These are phyloP conservation scores for Ceuthmochares aereus DNA, from an alignment of 2,113 vertebrate species.

Conservation along the genomic window DNA sequence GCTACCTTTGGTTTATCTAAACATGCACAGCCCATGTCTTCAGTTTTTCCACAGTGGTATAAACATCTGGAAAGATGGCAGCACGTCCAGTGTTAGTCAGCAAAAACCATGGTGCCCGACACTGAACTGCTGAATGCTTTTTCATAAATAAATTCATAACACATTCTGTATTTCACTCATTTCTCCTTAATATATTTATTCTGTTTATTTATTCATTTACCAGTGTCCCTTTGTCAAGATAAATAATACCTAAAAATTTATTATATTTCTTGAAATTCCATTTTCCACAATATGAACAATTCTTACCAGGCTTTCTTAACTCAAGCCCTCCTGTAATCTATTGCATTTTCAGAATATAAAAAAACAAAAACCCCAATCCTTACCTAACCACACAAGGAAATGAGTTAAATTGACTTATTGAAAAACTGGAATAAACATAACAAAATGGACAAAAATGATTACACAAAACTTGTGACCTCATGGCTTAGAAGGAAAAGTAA, in stretches of 20 bases:
- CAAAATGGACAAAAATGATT: not conserved
- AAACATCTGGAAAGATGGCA: not conserved
- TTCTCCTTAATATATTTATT: not conserved
- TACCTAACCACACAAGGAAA: not conserved
- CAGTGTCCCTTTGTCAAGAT: not conserved
- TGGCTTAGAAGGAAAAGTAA: not conserved
- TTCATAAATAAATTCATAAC: not conserved
- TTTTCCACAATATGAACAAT: not conserved
- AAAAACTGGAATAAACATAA: not conserved
- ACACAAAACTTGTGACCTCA: not conserved
- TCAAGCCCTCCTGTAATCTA: not conserved
- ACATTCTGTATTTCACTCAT: not conserved
- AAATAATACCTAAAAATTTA: not conserved
- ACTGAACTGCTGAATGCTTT: not conserved
- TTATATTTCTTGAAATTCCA: not conserved
- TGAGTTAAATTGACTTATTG: not conserved
- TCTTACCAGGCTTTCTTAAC: not conserved
- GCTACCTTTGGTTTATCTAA: not conserved
- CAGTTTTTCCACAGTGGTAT: not conserved
- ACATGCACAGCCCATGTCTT: accelerated
- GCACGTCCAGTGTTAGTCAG: not conserved
- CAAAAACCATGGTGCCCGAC: not conserved
- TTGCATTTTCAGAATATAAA: not conserved
- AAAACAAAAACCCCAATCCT: accelerated
- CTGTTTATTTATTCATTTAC: not conserved